Evolutionary conservation across 2,113 vertebrate species (phyloP).

Genomic region (Atlantisia rogersi): DNA sequence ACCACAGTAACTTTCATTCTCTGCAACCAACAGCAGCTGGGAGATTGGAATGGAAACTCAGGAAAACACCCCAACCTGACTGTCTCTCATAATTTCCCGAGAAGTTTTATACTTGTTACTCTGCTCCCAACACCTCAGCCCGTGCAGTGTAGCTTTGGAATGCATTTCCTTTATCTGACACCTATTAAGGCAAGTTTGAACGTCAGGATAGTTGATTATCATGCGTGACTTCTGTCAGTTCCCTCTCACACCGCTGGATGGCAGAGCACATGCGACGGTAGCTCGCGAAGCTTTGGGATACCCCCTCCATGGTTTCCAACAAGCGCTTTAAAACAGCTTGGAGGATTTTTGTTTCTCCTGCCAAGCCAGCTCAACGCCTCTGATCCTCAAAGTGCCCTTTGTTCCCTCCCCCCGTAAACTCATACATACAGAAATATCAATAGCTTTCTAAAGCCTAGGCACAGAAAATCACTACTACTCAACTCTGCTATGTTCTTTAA

Average conservation of each 20-base stretch:
- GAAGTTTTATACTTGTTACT: neutral
- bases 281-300: accelerated
- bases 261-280: neutral
- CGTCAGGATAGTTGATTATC: neutral
- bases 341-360: neutral
- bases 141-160: neutral
- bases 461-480: neutral
- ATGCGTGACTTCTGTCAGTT: neutral
- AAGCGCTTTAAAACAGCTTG: neutral
- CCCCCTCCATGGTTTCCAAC: neutral
- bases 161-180: neutral
- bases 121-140: neutral
- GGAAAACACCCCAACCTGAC: neutral
- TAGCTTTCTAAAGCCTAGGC: neutral
- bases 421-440: neutral
- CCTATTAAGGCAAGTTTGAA: accelerated
- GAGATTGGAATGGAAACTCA: neutral
- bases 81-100: neutral
- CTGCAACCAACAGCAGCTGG: neutral
- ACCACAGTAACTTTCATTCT: neutral
- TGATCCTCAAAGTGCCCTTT: neutral
- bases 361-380: neutral
- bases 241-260: conserved; percentile 37
- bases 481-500: neutral
- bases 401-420: neutral